Base-by-base conservation (phyloP, 2,113 vertebrate species). In the Seriola quinqueradiata region DNA sequence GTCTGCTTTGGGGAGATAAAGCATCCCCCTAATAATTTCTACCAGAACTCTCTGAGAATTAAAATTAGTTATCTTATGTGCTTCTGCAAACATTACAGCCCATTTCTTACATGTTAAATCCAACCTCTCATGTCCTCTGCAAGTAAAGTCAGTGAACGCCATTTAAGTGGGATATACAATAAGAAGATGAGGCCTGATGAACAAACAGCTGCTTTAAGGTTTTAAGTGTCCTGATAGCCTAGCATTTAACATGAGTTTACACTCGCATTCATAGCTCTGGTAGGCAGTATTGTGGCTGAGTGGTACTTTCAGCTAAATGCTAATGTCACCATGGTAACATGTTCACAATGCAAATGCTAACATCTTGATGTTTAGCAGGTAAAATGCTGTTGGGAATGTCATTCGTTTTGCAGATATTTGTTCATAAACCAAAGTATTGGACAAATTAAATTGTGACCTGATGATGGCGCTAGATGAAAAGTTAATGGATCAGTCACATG, bases 51-150 rank as follows among this genome's bases (percentile, higher is more conserved):
- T 69, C 36, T 17, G 17, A 28, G 59, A 69, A 68, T 40, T 72
- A 42, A 74, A 77, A 63, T 12, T 13, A 75, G 34, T 46, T 50
- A 75, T 74, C 60, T 57, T 2, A 32, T 58, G 6, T 23, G 61
- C 70, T 42, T 75, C 52, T 61, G 70, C 82, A 83, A 79, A 81
- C 60, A 78, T 8, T 40, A 23, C 44, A 19, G 12, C 0, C 38
- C 38, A 50, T 44, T 70, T 50, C 40, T 58, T 63, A 28, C 28
- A 38, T 68, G 69, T 74, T 58, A 25, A 65, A 74, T 72, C 72
- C n/a, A 71, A 55, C 58, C 52, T 82, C 46, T 65, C 17, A 64
- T 64, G 79, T 76, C 52, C 50, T 50, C 23, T 40, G 34, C 46
- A 83, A 76, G 76, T 63, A 76, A 59, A 66, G 55, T 48, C 17